phyloP scores from a whole-genome alignment of 2,113 vertebrate genomes.

The Otolemur garnettii region DNA sequence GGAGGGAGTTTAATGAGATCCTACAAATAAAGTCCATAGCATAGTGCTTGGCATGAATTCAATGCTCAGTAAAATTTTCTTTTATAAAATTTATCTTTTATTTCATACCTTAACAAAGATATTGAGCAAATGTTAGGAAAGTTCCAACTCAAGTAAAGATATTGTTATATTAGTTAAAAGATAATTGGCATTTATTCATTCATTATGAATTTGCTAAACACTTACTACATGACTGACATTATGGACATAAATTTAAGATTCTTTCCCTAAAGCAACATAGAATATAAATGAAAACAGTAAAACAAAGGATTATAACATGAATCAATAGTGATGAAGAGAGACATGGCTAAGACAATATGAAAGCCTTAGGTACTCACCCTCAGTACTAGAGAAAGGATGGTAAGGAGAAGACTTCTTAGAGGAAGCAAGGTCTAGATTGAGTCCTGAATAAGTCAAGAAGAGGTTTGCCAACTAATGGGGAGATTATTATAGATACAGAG shows the following conservation, averaged over 20 bases:
- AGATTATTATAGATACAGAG: not conserved
- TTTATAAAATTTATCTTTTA: not conserved
- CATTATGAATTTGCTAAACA: not conserved
- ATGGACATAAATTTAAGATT: not conserved
- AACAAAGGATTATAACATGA: not conserved
- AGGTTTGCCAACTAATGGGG: not conserved
- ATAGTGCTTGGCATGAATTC: not conserved
- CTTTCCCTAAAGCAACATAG: not conserved
- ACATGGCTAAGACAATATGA: not conserved
- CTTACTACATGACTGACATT: not conserved
- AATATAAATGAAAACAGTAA: not conserved
- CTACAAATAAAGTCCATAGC: not conserved
- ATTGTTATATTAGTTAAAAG: not conserved
- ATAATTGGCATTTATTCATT: not conserved
- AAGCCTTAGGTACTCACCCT: not conserved
- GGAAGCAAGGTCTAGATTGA: not conserved
- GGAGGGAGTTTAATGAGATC: constrained; percentile 6
- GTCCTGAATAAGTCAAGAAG: not conserved
- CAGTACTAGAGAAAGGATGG: not conserved
- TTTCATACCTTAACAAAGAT: not conserved
- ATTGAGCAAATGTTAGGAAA: not conserved
- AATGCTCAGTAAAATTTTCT: not conserved
- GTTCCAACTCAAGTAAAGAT: not conserved
- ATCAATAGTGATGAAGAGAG: not conserved
- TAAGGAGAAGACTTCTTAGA: not conserved